Evolutionary conservation across 2,888 invertebrate species (phyloP).

Genomic region (Acanthosepion lycidas): DNA sequence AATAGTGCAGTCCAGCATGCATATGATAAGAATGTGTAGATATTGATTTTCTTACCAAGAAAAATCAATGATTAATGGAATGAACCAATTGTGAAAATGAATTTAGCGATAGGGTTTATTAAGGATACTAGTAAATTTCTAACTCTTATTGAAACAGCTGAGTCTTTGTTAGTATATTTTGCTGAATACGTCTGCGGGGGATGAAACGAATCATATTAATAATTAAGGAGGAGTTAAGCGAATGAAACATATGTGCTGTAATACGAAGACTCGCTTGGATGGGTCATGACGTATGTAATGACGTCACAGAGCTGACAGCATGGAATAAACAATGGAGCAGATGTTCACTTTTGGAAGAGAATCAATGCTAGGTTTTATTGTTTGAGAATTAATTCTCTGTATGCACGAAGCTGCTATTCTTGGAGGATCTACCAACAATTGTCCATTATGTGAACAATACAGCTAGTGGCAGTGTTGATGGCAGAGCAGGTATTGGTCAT

Average conservation of each 20-base stretch:
- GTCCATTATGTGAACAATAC: conserved; percentile 33
- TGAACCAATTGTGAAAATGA: neutral
- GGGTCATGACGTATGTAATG: neutral
- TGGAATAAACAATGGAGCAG: conserved; percentile 8
- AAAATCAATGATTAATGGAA: neutral
- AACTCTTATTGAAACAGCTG: neutral
- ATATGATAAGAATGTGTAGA: neutral
- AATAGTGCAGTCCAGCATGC: too few species aligned
- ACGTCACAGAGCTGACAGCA: neutral
- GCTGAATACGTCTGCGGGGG: neutral
- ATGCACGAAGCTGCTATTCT: neutral
- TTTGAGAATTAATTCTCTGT: conserved; percentile 33
- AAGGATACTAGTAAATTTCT: neutral
- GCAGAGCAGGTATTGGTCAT: neutral
- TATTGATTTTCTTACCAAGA: neutral
- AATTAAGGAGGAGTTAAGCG: too few species aligned
- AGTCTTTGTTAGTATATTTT: neutral
- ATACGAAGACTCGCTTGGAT: neutral
- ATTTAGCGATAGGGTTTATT: neutral
- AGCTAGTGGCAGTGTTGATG: neutral
- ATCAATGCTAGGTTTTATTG: neutral
- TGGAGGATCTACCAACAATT: neutral
- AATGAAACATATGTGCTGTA: neutral
- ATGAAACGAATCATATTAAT: neutral
- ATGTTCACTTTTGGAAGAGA: neutral